Base-by-base conservation (phyloP, 2,888 invertebrate species). In the Himalopsyche tibetana region DNA sequence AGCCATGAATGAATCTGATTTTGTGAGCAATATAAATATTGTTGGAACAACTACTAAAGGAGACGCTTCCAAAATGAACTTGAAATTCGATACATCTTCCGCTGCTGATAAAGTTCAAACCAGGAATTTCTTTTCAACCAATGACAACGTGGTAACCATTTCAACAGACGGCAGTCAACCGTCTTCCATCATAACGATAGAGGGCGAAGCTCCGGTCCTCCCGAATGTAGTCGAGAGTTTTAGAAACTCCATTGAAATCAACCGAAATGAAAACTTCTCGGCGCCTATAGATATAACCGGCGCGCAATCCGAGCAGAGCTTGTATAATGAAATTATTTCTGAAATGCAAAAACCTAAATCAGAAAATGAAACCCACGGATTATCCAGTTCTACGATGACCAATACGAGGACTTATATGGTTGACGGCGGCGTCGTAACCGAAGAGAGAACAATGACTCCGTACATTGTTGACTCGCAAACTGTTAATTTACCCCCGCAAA, bases 191-290 rank as follows among this genome's bases (percentile, higher is more conserved):
- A 89, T 89, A 38, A 91, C 89, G 56, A 89, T 89, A 38, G 89
- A 89, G 83, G 88, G 88, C n/a, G 92, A 88, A 90, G 91, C 87
- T 79, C 86, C 87, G 91, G 91, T 87, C 86, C 85, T 89, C 69
- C 89, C 88, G 84, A 87, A 83, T 38, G 82, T 89, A 90, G 90
- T 82, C 4, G 92, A 92, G 89, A 91, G 91, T 8, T 93, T 92
- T 87, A 93, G 92, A n/a, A 93, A 93, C 89, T 93, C 93, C 36
- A 93, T 93, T 87, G 93, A 93, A 89, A 93, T 93, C 63, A 92
- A 93, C 17, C 63, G 63, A 51, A 38, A 36, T 40, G 84, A 86
- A 84, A 55, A 83, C 36, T 74, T 86, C 69, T 84, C 86, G 36
- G 85, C 79, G 12, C 38, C 81, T 6, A 82, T 82, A 80, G 83